Evolutionary conservation across 2,888 invertebrate genomes (phyloP).

Genomic region (Mesopsocus fuscifrons): DNA sequence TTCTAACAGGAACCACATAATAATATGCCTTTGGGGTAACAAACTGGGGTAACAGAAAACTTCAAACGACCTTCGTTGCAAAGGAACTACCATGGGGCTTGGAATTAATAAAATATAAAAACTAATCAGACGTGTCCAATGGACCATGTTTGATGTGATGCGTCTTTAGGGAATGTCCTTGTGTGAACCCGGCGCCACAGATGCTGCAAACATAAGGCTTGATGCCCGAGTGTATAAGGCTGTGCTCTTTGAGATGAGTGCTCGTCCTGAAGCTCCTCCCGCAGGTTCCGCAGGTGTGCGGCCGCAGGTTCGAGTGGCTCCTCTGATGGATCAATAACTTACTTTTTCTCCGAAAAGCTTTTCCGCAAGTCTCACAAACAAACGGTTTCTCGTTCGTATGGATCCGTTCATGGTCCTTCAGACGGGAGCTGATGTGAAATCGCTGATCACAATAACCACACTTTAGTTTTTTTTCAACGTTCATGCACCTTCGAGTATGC

Average conservation of each 20-base stretch:
- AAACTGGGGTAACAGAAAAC: no score
- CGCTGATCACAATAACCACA: background rate
- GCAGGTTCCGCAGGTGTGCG: background rate
- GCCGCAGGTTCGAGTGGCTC: background rate
- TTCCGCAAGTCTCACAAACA: conserved; percentile 4
- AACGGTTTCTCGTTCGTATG: conserved; percentile 5
- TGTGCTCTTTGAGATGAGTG: conserved; percentile 4
- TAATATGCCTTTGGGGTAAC: no score
- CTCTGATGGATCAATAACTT: conserved; percentile 1
- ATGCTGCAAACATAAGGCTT: conserved; percentile 1
- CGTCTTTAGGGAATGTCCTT: conserved; percentile 6
- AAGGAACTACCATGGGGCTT: no score
- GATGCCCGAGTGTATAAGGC: background rate
- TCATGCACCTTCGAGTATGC: background rate
- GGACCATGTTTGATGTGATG: background rate
- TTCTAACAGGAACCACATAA: no score
- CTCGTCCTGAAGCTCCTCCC: background rate
- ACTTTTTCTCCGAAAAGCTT: conserved; percentile 1
- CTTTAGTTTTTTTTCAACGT: conserved; percentile 3
- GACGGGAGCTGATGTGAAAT: background rate
- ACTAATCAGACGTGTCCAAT: background rate
- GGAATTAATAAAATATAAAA: background rate
- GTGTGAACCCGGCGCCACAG: conserved; percentile 3
- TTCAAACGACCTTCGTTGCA: no score
- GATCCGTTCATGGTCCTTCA: conserved; percentile 1